Evolutionary conservation across 64 coral and sea anemone genomes (phyloP), one percentile per base, ranked within the genome.

Genomic region (Acropora yongei): DNA sequence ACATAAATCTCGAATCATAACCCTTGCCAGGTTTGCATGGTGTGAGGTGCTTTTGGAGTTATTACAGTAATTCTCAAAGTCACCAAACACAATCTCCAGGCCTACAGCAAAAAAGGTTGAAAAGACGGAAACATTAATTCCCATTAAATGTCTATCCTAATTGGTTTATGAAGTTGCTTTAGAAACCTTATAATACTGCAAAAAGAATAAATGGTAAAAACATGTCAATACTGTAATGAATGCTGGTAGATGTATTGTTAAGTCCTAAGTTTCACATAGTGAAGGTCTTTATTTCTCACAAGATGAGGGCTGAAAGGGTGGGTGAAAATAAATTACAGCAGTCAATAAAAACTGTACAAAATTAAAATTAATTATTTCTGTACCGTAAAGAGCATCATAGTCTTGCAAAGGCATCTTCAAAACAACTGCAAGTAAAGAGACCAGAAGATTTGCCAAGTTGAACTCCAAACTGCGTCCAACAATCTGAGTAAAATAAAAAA

Each of bases 341-440:
- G 39, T 77, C 8, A 77, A 77, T 77, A 77, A 44, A 30, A 41
- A 77, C 6, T 30, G 30, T 30, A 30, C 30, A 30, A 30, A 30
- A 30, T 30, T 30, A 30, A 30, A 30, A 30, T 30, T 30, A 30
- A 30, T 30, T 30, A 30, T 30, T 14, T 14, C 19, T 16, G 13
- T 90, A 96, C 95, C 95, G 17, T 83, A 57, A 8, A 91, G 78
- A 17, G 61, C 46, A 39, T 90, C 88, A 79, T 93, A 90, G 42
- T 88, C 68, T 43, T 74, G 58, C 8, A 91, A 73, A 69, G 91
- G 91, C 72, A 89, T 43, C 41, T 66, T 86, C 3, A 96, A 57
- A 50, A 96, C 84, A 2, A 96, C 92, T 61, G 95, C 88, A 14
- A 96, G 68, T 14, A 96, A 75, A 44, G 92, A 94, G 17, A 96